Conservation (phyloP, 2,113 vertebrate species). For the Chlorodrepanis virens region DNA sequence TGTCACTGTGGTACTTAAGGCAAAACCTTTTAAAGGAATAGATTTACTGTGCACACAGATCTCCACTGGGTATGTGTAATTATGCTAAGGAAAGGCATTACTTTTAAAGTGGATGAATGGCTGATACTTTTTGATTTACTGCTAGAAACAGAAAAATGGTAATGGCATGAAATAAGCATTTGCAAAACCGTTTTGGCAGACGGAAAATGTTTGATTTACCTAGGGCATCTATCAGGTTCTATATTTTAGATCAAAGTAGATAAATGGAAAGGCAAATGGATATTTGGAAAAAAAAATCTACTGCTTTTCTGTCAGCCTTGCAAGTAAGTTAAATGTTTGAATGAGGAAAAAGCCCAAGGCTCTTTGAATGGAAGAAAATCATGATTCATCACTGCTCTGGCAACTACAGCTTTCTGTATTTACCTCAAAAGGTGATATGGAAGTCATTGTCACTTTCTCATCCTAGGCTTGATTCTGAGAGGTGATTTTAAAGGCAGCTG, state of each 20-base stretch:
- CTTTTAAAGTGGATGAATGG: slow-evolving; percentile 78
- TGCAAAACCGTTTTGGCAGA: slow-evolving; percentile 73
- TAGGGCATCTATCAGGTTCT: slow-evolving; percentile 70
- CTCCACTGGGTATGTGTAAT: slow-evolving; percentile 74
- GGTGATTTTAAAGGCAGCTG: neutral
- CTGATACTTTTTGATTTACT: slow-evolving; percentile 78
- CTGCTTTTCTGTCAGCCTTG: slow-evolving; percentile 62
- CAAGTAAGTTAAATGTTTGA: slow-evolving; percentile 54
- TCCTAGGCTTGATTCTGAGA: neutral
- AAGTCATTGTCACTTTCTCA: neutral
- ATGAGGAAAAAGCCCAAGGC: slow-evolving; percentile 10
- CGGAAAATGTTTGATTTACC: slow-evolving; percentile 77
- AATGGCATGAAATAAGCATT: slow-evolving; percentile 76
- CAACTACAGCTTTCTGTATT: neutral
- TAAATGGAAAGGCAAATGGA: slow-evolving; percentile 74
- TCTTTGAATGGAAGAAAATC: neutral
- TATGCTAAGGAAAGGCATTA: slow-evolving; percentile 76
- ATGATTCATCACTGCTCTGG: slow-evolving; percentile 13
- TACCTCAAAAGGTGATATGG: slow-evolving; percentile 14
- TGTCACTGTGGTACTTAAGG: slow-evolving; percentile 74
- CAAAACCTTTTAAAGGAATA: slow-evolving; percentile 76
- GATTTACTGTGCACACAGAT: slow-evolving; percentile 74
- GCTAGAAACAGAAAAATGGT: slow-evolving; percentile 74
- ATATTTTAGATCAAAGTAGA: slow-evolving; percentile 75
- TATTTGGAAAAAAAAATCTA: slow-evolving; percentile 51